phyloP scores from a whole-genome alignment of 1,140 invertebrate genomes.

The Galleria mellonella region DNA sequence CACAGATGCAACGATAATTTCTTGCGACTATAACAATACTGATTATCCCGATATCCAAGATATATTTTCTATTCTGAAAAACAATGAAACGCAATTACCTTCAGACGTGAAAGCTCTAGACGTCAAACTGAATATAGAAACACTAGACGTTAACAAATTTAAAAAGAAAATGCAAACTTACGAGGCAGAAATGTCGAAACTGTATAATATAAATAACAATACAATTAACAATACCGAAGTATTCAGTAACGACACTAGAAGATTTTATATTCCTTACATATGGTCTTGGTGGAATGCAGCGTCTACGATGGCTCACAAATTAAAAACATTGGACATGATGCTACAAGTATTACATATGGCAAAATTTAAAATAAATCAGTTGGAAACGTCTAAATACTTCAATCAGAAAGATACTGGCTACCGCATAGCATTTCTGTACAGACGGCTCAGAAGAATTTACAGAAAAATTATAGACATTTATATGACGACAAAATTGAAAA shows the following conservation, averaged over 20 bases:
- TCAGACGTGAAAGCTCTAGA: constrained; percentile 13
- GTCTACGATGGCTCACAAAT: not conserved
- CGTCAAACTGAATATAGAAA: constrained; percentile 29
- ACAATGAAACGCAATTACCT: not conserved
- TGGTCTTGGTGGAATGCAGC: not conserved
- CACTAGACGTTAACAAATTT: constrained; percentile 25
- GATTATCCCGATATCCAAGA: constrained; percentile 14
- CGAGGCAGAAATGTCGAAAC: not conserved
- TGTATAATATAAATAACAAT: too few relatives aligned
- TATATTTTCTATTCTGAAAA: constrained; percentile 11
- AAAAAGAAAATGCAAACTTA: constrained; percentile 15
- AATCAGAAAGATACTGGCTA: constrained; percentile 27
- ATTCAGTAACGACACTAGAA: constrained; percentile 14
- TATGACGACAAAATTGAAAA: constrained; percentile 9
- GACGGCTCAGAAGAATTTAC: constrained; percentile 16
- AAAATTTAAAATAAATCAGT: constrained; percentile 24
- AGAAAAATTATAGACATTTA: constrained; percentile 22
- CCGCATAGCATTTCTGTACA: constrained; percentile 35
- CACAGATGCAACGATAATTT: not conserved
- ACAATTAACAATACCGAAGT: not conserved
- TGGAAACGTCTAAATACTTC: constrained; percentile 25
- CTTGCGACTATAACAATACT: not conserved
- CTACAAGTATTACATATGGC: constrained; percentile 38
- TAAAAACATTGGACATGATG: constrained; percentile 28
- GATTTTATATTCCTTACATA: constrained; percentile 3